A percentile compares a stretch with the other conserved stretches of the same genome.
Conservation (phyloP, 2,888 invertebrate species). For the Xestobium rufovillosum region DNA sequence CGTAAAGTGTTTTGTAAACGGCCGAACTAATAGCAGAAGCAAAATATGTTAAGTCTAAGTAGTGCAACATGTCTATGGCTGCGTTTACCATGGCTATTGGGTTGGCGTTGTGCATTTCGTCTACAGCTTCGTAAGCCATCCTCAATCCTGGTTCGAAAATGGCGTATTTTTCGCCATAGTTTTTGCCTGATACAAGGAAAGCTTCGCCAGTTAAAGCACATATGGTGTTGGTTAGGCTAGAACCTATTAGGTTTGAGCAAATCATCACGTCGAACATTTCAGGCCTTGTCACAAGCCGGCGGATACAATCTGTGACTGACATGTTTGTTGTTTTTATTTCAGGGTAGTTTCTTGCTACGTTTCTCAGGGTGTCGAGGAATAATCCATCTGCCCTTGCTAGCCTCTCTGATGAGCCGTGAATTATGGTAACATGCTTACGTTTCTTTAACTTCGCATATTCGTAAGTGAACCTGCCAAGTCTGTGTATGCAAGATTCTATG, state of each 20-base stretch:
- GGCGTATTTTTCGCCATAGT: conserved; percentile 32
- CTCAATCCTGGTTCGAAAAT: conserved; percentile 38
- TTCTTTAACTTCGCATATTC: conserved; percentile 49
- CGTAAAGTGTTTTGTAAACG: conserved; percentile 25
- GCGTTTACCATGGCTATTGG: conserved; percentile 95
- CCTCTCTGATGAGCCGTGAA: conserved; percentile 60
- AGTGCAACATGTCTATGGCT: conserved; percentile 26
- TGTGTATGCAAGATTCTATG: conserved; percentile 45
- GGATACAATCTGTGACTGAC: conserved; percentile 34
- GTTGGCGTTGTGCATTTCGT: conserved; percentile 91
- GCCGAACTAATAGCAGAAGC: conserved; percentile 26
- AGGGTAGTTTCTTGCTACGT: conserved; percentile 31
- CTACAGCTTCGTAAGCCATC: no score
- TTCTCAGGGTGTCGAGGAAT: conserved; percentile 31
- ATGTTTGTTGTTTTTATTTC: conserved; percentile 31
- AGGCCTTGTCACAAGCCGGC: conserved; percentile 33
- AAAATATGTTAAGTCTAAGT: conserved; percentile 23
- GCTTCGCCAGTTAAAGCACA: conserved; percentile 36
- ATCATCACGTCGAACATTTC: conserved; percentile 34
- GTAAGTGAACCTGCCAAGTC: conserved; percentile 55
- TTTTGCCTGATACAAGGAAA: conserved; percentile 32
- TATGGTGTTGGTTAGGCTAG: conserved; percentile 32
- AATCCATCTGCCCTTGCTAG: conserved; percentile 35
- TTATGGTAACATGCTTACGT: conserved; percentile 54
- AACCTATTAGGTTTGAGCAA: conserved; percentile 37